Conservation (phyloP, 2,797 vertebrate species). For the Octomys mimax region DNA sequence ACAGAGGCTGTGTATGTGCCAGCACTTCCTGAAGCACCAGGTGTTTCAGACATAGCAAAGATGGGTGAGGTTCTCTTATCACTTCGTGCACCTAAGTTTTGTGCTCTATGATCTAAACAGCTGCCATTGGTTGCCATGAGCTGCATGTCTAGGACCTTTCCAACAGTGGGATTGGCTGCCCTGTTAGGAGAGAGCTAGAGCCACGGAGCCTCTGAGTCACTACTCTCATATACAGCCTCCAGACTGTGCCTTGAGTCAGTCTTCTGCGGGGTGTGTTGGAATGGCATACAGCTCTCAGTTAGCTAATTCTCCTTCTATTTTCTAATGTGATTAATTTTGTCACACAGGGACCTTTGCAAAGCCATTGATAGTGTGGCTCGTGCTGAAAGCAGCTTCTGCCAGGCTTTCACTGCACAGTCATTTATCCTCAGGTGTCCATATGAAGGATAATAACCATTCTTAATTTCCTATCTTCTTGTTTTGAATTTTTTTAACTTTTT, state of each 20-base stretch:
- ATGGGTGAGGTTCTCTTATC: background rate
- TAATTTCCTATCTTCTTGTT: no score
- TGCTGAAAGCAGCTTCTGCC: background rate
- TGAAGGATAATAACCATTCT: background rate
- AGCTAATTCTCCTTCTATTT: background rate
- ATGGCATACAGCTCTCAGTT: background rate
- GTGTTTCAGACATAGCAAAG: background rate
- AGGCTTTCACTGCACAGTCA: background rate
- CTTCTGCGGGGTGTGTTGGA: background rate
- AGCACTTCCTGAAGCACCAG: background rate
- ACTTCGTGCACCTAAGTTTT: background rate
- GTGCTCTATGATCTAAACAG: background rate
- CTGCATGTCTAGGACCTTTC: background rate
- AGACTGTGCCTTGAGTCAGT: background rate
- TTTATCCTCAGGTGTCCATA: background rate
- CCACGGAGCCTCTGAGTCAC: background rate
- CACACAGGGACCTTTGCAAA: background rate
- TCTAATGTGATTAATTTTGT: background rate
- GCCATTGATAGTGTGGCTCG: background rate
- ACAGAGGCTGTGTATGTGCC: background rate
- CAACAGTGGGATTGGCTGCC: background rate
- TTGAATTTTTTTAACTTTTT: no score
- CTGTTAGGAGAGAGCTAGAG: background rate
- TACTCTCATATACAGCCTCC: background rate
- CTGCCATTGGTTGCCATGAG: background rate